These are phyloP conservation scores for Cosmorhoe ocellata DNA, from an alignment of 2,888 invertebrate genomes.

Conservation along the genomic window DNA sequence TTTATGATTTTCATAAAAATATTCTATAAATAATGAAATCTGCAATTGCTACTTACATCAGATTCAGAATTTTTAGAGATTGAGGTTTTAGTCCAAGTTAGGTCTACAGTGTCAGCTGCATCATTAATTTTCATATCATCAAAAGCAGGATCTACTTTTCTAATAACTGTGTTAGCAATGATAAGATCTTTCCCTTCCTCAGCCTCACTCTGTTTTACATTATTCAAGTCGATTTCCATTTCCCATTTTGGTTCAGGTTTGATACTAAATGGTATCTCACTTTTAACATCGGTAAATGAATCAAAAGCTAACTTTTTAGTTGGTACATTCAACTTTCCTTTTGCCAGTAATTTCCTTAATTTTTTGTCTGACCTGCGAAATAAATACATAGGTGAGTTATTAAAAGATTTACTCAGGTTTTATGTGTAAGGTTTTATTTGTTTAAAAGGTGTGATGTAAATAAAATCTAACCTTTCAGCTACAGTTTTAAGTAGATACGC, in stretches of 20 bases:
- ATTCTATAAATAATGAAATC: too few relatives aligned
- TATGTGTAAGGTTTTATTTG: too few relatives aligned
- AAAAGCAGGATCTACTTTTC: conserved; percentile 64
- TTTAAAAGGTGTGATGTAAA: not conserved
- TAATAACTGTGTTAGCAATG: conserved; percentile 74
- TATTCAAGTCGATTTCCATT: conserved; percentile 65
- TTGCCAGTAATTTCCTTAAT: conserved; percentile 58
- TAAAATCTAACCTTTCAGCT: conserved; percentile 64
- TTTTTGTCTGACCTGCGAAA: conserved; percentile 64
- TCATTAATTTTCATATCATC: conserved; percentile 38
- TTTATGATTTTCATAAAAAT: too few relatives aligned
- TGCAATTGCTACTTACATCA: conserved; percentile 67
- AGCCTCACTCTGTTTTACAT: conserved; percentile 51
- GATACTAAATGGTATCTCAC: conserved; percentile 69
- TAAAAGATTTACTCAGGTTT: too few relatives aligned
- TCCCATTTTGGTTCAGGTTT: conserved; percentile 76
- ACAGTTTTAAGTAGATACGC: conserved; percentile 74
- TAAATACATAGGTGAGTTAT: not conserved
- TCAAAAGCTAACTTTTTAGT: conserved; percentile 77
- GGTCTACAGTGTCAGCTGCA: conserved; percentile 47
- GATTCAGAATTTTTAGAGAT: conserved; percentile 39
- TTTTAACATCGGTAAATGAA: conserved; percentile 74
- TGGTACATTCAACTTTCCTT: conserved; percentile 49
- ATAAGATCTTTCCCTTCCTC: conserved; percentile 69
- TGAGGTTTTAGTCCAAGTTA: conserved; percentile 58